Evolutionary conservation across 2,888 invertebrate genomes (phyloP).

Genomic region (Tigriopus californicus): DNA sequence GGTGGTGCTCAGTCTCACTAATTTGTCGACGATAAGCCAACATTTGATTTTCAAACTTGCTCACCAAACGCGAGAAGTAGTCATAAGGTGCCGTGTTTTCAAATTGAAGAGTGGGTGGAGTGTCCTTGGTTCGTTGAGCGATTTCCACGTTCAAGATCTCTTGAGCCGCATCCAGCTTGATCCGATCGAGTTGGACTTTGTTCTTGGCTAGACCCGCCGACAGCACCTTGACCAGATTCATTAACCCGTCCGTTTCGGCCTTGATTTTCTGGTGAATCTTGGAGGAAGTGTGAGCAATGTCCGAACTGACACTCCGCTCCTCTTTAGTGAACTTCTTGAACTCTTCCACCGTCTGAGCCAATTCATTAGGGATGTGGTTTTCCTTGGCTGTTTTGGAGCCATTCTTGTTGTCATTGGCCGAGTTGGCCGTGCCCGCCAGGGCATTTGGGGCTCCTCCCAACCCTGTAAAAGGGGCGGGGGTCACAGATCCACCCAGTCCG

Average conservation of each 20-base stretch:
- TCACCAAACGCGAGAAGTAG: conserved; percentile 7
- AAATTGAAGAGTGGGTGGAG: conserved; percentile 1
- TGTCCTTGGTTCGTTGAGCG: conserved; percentile 18
- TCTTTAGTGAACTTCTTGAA: conserved; percentile 12
- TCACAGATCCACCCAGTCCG: neutral
- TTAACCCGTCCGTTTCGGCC: neutral
- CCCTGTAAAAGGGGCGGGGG: neutral
- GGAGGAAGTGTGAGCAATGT: conserved; percentile 11
- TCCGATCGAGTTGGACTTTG: neutral
- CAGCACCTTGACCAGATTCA: neutral
- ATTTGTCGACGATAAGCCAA: conserved; percentile 9
- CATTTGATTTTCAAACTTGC: conserved; percentile 7
- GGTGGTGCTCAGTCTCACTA: conserved; percentile 8
- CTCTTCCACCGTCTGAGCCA: conserved; percentile 5
- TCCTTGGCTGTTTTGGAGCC: neutral
- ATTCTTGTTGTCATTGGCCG: neutral
- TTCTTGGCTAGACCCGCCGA: neutral
- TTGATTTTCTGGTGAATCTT: conserved; percentile 5
- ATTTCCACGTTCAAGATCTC: conserved; percentile 21
- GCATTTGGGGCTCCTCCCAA: neutral
- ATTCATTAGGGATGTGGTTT: conserved; percentile 5
- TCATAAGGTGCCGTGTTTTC: conserved; percentile 12
- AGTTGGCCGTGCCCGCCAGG: neutral
- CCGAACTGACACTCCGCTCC: conserved; percentile 2
- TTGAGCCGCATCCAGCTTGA: conserved; percentile 16